Percentiles rank a stretch among this genome's conserved stretches.
These are phyloP conservation scores for Platalea minor DNA, from an alignment of 2,797 vertebrate species.

Conservation along the genomic window DNA sequence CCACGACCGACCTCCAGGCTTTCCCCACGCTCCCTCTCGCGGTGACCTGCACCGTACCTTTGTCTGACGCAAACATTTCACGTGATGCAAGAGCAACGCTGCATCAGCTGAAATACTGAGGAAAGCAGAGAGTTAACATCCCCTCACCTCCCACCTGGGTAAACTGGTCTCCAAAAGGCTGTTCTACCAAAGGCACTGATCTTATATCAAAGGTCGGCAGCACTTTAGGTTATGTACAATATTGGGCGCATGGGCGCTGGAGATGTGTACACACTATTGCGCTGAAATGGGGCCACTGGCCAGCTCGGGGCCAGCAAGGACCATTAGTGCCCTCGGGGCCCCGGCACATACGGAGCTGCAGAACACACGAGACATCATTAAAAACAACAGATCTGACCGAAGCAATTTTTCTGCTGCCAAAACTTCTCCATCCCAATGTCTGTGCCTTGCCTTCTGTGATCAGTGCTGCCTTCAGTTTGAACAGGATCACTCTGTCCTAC, in stretches of 20 bases:
- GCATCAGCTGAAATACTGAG: neutral
- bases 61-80: neutral
- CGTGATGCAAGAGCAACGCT: neutral
- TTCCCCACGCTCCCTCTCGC: neutral
- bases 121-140: neutral
- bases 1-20: neutral
- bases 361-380: neutral
- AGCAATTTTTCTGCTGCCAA: neutral
- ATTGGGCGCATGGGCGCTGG: neutral
- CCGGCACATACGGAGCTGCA: neutral
- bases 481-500: neutral
- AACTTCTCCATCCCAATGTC: neutral
- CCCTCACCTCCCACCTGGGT: neutral
- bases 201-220: neutral
- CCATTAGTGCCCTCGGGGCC: neutral
- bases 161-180: neutral
- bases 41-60: neutral
- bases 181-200: neutral
- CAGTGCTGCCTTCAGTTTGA: neutral
- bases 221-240: neutral
- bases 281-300: neutral
- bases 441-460: neutral
- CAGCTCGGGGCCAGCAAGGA: neutral
- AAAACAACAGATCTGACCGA: neutral
- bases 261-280: fast-evolving